Conservation (phyloP, 1,140 invertebrate species). For the Rhagoletis zephyria region DNA sequence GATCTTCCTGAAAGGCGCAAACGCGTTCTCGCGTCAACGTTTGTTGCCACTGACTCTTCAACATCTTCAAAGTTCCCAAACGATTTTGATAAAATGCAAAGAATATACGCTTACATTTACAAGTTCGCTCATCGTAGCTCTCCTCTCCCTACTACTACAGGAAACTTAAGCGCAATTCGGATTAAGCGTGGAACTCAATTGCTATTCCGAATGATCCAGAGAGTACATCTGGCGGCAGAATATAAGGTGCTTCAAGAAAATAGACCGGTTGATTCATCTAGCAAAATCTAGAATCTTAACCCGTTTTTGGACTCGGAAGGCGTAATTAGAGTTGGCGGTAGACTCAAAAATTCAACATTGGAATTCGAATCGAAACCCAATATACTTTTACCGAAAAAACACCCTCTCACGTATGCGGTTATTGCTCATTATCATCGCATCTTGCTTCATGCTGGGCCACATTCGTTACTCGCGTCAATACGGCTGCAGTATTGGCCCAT, state of each 20-base stretch:
- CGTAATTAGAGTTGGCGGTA: too few species aligned
- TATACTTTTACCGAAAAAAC: conserved; percentile 49
- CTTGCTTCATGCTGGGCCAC: not conserved
- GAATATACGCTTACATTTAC: too few species aligned
- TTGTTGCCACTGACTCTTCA: not conserved
- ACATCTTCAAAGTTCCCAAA: not conserved
- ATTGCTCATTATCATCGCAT: conserved; percentile 10
- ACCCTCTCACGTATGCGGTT: conserved; percentile 1
- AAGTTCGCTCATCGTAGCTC: too few species aligned
- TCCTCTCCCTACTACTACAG: too few species aligned
- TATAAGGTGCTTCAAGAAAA: not conserved
- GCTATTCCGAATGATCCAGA: not conserved
- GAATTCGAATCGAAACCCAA: conserved; percentile 32
- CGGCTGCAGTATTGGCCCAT: too few species aligned
- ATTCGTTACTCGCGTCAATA: not conserved
- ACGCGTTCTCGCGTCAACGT: not conserved
- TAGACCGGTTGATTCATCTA: not conserved
- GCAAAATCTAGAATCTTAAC: too few species aligned
- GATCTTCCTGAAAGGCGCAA: not conserved
- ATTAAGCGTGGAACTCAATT: not conserved
- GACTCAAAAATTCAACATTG: conserved; percentile 58
- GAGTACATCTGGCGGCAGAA: not conserved
- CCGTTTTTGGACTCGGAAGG: too few species aligned
- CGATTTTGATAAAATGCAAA: not conserved
- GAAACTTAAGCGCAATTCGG: too few species aligned